phyloP scores from a whole-genome alignment of 2,113 vertebrate species.

The Tachycineta bicolor region DNA sequence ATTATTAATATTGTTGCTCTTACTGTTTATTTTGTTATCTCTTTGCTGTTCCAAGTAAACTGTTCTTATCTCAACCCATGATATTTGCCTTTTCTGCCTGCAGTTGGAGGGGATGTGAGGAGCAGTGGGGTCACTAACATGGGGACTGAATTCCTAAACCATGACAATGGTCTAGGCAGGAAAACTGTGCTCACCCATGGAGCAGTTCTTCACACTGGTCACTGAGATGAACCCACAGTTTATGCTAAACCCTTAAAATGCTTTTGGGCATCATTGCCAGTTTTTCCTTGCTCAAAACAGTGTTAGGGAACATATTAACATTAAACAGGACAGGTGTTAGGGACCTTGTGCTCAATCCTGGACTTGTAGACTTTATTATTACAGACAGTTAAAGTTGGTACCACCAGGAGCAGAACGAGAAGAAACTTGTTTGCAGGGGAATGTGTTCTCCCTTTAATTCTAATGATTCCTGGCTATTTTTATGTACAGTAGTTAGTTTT shows the following conservation, averaged over 20 bases:
- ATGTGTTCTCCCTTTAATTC: not conserved
- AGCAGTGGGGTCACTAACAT: not conserved
- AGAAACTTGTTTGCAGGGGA: not conserved
- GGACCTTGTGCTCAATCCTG: not conserved
- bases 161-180: not conserved
- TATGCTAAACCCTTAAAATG: not conserved
- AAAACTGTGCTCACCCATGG: not conserved
- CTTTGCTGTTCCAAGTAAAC: not conserved
- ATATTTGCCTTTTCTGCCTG: not conserved
- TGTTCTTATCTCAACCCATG: not conserved
- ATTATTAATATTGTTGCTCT: not conserved
- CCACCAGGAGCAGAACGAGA: not conserved
- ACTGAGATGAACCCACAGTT: not conserved
- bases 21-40: not conserved
- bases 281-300: not conserved
- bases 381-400: not conserved
- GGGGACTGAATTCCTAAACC: not conserved
- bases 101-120: not conserved
- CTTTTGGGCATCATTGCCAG: not conserved
- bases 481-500: conserved; percentile 62
- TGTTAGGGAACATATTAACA: not conserved
- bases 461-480: conserved; percentile 52
- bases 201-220: not conserved
- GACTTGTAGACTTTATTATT: not conserved
- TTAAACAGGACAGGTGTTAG: not conserved